Conservation (phyloP, 2,113 vertebrate species). For the Pipa parva region DNA sequence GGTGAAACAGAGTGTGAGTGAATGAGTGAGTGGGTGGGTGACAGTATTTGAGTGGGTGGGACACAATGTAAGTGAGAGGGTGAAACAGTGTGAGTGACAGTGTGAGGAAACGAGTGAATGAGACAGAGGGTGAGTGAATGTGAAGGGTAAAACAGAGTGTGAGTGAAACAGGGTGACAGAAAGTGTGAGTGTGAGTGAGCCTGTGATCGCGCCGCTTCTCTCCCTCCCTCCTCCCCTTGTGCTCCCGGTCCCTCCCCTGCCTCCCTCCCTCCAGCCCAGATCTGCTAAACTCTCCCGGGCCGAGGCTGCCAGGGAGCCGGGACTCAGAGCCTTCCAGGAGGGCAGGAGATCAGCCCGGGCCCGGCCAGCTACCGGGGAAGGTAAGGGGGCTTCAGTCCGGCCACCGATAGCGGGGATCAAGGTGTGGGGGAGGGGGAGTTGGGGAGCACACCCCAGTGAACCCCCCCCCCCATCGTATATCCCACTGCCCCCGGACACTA, state of each 20-base stretch:
- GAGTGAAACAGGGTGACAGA: not conserved
- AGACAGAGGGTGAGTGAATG: not conserved
- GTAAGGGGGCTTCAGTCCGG: not conserved
- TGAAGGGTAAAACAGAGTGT: not conserved
- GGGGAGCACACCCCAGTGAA: too few relatives aligned
- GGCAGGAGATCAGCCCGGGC: slow-evolving; percentile 10
- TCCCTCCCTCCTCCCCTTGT: not conserved
- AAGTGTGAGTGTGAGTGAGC: not conserved
- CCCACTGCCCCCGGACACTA: not conserved
- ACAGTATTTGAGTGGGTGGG: not conserved
- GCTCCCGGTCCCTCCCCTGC: slow-evolving; percentile 21
- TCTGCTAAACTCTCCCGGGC: slow-evolving; percentile 27
- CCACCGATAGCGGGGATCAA: not conserved
- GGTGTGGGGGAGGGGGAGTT: not conserved
- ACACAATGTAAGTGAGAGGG: not conserved
- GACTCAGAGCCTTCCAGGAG: slow-evolving; percentile 15
- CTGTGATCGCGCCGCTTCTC: slow-evolving; percentile 16
- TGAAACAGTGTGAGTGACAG: not conserved
- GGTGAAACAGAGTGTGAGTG: not conserved
- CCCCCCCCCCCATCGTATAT: too few relatives aligned
- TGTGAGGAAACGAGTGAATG: not conserved
- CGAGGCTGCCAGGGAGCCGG: slow-evolving; percentile 38
- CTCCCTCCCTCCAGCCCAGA: slow-evolving; percentile 48
- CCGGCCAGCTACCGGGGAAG: not conserved
- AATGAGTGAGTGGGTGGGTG: not conserved